Base-by-base conservation (phyloP, 1,140 invertebrate species). In the Coptotermes formosanus region DNA sequence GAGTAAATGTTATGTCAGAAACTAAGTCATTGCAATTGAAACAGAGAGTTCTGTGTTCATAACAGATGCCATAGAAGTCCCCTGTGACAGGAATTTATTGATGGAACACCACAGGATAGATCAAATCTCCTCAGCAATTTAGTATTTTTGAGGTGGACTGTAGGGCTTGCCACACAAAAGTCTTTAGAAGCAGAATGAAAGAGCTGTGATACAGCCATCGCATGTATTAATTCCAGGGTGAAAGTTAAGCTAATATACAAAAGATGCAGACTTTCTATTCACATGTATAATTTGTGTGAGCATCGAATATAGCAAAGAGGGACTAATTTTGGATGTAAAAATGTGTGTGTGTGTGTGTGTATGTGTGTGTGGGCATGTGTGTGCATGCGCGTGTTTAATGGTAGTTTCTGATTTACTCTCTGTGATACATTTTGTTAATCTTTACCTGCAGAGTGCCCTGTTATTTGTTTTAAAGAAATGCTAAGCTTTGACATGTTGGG, bases 211-310 rank as follows among this genome's bases (percentile, higher is more conserved):
- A 30, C 25, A 30, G 11, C 7, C 16, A 75, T 75, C 64, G 30
- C n/a, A 75, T 75, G 64, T 75, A 30, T 75, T 75, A 75, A 75
- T 75, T 75, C 64, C 64, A 75, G n/a, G 64, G n/a, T 75, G 64
- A 75, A 75, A 75, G 25, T 75, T 75, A 30, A 75, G 16, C 64
- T 75, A 75, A 9, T 75, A 2, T 30, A 11, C 2, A 75, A 75
- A 7, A 30, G 64, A 11, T 75, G 64, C n/a, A 75, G n/a, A 75
- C 9, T 30, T 75, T 75, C n/a, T n/a, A 75, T 75, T 30, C 59
- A 64, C 25, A 8, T 75, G 64, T 75, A 30, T n/a, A 30, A n/a
- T n/a, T 75, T 14, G 14, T 75, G n/a, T 75, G 3, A 30, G 16
- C 64, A 75, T 75, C 1, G 19, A 64, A 75, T 30, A 75, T 30